Evolutionary conservation across 2,888 invertebrate species (phyloP).

Genomic region (Polyploca ridens): DNA sequence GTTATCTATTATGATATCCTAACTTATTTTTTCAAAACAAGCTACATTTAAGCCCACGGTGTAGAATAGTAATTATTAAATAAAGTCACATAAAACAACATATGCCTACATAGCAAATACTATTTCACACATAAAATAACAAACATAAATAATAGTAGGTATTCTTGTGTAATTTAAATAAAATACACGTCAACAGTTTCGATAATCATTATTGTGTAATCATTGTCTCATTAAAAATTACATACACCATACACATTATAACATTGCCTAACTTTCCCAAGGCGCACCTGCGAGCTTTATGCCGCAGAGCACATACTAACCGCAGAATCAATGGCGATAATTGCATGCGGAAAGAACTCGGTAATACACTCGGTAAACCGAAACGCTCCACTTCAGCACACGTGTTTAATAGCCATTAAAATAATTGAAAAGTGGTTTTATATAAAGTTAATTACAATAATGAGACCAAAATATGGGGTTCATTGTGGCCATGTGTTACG

Average conservation of each 20-base stretch:
- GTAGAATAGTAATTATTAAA: too few relatives aligned
- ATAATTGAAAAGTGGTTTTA: slow-evolving; percentile 78
- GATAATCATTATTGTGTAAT: slow-evolving; percentile 13
- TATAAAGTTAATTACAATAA: slow-evolving; percentile 80
- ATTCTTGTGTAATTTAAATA: slow-evolving; percentile 1
- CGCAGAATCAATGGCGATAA: slow-evolving; percentile 83
- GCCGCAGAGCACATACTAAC: slow-evolving; percentile 47
- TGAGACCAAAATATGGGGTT: slow-evolving; percentile 66
- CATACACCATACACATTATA: slow-evolving; percentile 6
- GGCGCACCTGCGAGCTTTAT: slow-evolving; percentile 61
- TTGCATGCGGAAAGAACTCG: slow-evolving; percentile 53
- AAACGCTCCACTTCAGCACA: slow-evolving; percentile 68
- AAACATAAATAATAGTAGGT: too few relatives aligned
- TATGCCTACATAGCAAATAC: too few relatives aligned
- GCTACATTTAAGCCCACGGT: too few relatives aligned
- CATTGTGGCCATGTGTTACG: slow-evolving; percentile 65
- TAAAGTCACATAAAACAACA: too few relatives aligned
- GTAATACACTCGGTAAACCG: slow-evolving; percentile 55
- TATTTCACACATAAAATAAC: too few relatives aligned
- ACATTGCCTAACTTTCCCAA: slow-evolving; percentile 14
- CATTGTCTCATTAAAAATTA: slow-evolving; percentile 13
- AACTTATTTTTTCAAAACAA: too few relatives aligned
- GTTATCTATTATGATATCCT: too few relatives aligned
- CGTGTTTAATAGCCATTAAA: slow-evolving; percentile 81
- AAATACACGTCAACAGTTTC: slow-evolving; percentile 6